Evolutionary conservation across 2,113 vertebrate species (phyloP).

Genomic region (Lamprologus speciosus): DNA sequence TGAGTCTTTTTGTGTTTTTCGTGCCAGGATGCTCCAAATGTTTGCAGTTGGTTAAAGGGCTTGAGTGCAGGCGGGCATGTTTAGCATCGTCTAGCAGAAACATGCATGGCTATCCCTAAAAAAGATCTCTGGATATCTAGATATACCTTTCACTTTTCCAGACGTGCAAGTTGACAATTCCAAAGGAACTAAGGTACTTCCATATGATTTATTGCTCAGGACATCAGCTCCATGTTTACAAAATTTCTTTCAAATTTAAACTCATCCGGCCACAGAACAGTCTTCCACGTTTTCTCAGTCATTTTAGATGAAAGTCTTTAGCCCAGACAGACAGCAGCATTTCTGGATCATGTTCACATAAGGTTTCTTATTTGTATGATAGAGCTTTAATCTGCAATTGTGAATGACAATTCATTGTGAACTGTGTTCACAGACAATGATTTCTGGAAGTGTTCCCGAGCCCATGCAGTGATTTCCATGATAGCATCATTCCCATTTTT

Average conservation of each 20-base stretch:
- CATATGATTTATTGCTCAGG: neutral
- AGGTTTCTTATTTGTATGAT: neutral
- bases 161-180: neutral
- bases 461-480: neutral
- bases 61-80: neutral
- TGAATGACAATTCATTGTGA: neutral
- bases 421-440: neutral
- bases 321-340: neutral
- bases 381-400: neutral
- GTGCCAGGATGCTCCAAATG: neutral
- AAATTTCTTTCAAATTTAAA: neutral
- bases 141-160: neutral
- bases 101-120: neutral
- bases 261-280: neutral
- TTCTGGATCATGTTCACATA: neutral
- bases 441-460: neutral
- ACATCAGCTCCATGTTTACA: neutral
- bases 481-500: neutral
- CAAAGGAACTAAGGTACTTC: neutral
- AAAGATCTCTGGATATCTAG: neutral
- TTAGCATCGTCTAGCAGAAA: neutral
- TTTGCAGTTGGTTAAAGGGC: neutral
- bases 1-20: neutral
- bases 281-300: neutral
- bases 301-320: neutral